A percentile compares a stretch with the other conserved stretches of the same genome.
These are phyloP conservation scores for Galeruca laticollis DNA, from an alignment of 2,888 invertebrate species.

Conservation along the genomic window DNA sequence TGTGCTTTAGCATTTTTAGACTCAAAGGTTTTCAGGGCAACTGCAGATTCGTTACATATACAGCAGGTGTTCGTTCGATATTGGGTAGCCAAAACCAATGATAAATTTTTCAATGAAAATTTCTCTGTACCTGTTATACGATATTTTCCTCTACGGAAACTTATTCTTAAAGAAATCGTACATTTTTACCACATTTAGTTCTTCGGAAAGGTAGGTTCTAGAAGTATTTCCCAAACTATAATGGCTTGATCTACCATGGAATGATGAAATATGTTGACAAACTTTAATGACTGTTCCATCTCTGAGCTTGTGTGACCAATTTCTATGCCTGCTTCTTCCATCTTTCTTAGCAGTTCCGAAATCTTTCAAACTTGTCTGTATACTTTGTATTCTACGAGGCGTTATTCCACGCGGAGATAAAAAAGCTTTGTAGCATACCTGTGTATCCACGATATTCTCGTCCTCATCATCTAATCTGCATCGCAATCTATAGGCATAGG, in stretches of 20 bases:
- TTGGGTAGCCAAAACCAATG: constrained; percentile 54
- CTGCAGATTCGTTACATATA: constrained; percentile 31
- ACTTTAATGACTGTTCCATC: constrained; percentile 28
- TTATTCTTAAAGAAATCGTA: too few relatives aligned
- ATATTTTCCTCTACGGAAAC: too few relatives aligned
- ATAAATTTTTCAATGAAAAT: constrained; percentile 51
- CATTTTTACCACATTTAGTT: constrained; percentile 39
- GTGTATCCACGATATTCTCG: too few relatives aligned
- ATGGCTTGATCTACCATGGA: constrained; percentile 38
- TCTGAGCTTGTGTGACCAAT: constrained; percentile 32
- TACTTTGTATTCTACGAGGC: constrained; percentile 21
- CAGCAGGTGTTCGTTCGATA: constrained; percentile 46
- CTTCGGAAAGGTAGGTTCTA: constrained; percentile 36
- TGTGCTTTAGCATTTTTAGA: neutral
- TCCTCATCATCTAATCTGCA: too few relatives aligned
- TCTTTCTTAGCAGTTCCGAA: constrained; percentile 26
- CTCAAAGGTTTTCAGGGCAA: constrained; percentile 8
- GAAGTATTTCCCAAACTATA: constrained; percentile 32
- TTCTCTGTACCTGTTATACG: constrained; percentile 49
- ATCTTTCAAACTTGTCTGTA: constrained; percentile 29
- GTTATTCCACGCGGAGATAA: constrained; percentile 39
- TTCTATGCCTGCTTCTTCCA: constrained; percentile 35
- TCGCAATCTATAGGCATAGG: constrained; percentile 33
- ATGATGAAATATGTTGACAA: constrained; percentile 38
- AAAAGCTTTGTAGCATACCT: constrained; percentile 40